A percentile compares a stretch with the other conserved stretches of the same genome.
phyloP scores from a whole-genome alignment of 2,113 vertebrate species.

The Parotia lawesii region DNA sequence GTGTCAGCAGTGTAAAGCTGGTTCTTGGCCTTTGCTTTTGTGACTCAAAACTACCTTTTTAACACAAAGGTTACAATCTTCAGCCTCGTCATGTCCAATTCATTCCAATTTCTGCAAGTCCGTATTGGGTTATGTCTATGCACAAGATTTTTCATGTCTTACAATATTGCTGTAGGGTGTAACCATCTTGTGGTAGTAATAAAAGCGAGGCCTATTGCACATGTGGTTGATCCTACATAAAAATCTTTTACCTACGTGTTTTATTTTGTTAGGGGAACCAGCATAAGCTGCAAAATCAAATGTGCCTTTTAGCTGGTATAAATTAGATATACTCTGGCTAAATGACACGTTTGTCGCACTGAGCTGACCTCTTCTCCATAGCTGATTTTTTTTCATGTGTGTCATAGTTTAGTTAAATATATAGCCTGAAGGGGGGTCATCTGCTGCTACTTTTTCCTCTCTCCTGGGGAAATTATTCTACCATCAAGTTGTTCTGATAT shows the following conservation, averaged over 20 bases:
- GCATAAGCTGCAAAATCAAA: slow-evolving; percentile 11
- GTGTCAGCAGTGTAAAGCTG: background rate
- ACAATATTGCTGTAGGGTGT: background rate
- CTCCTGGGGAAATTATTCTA: slow-evolving; percentile 30
- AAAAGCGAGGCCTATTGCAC: background rate
- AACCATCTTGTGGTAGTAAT: background rate
- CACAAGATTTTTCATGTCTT: slow-evolving; percentile 2
- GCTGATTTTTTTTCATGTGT: slow-evolving; percentile 11
- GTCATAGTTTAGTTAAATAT: slow-evolving; percentile 22
- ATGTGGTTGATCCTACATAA: background rate
- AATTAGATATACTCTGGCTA: slow-evolving; percentile 33
- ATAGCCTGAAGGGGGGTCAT: background rate
- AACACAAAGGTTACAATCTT: background rate
- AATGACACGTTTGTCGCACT: background rate
- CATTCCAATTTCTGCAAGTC: background rate
- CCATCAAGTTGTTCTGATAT: background rate
- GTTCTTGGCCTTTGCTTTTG: background rate
- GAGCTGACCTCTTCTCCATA: slow-evolving; percentile 33
- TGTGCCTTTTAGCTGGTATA: background rate
- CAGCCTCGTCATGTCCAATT: background rate
- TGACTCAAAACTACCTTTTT: background rate
- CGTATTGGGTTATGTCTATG: background rate
- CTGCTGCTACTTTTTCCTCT: background rate
- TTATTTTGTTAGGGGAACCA: slow-evolving; percentile 5
- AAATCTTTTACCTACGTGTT: background rate